Conservation (phyloP, 2,797 vertebrate genomes). For the Anomalospiza imberbis region DNA sequence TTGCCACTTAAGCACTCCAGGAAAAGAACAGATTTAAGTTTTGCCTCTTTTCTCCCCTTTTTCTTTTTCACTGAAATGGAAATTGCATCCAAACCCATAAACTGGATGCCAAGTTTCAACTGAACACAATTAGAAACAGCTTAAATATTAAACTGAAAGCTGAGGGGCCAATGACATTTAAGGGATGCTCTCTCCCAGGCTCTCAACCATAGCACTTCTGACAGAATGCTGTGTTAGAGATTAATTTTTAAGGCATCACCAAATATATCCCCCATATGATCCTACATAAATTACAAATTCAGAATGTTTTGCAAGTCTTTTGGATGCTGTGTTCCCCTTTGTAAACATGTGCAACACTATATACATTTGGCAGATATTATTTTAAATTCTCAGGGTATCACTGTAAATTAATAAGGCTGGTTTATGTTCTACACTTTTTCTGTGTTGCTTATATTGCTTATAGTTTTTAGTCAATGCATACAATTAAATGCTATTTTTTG, state of each 20-base stretch:
- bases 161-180: background rate
- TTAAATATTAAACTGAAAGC: constrained; percentile 34
- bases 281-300: background rate
- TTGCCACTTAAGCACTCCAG: background rate
- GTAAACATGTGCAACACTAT: background rate
- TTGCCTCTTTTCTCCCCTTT: background rate
- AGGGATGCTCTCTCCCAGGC: background rate
- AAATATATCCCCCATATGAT: background rate
- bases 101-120: constrained; percentile 13
- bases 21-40: background rate
- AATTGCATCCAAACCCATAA: background rate
- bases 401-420: background rate
- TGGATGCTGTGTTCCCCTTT: background rate
- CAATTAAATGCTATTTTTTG: background rate
- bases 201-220: background rate
- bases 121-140: constrained; percentile 53
- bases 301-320: background rate
- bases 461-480: background rate
- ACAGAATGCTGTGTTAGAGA: background rate
- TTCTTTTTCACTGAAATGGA: background rate
- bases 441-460: background rate
- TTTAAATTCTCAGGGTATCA: background rate
- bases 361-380: background rate
- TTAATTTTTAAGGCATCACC: background rate
- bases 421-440: background rate